A percentile compares a stretch with the other conserved stretches of the same genome.
phyloP scores from a whole-genome alignment of 2,113 vertebrate genomes.

The Malaclemys terrapin region DNA sequence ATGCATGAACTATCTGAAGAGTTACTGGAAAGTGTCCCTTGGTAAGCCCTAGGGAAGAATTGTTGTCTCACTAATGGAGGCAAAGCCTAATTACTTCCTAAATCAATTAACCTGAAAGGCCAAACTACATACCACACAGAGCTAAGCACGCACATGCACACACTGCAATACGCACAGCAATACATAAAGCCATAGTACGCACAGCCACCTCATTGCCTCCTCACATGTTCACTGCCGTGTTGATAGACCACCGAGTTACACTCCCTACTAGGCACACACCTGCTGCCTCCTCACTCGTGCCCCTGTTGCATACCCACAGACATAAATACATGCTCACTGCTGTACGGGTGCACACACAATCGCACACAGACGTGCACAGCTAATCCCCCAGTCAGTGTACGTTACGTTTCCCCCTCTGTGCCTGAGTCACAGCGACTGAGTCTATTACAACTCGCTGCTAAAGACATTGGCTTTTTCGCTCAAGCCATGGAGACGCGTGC shows the following conservation, averaged over 20 bases:
- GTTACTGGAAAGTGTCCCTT: conserved; percentile 71
- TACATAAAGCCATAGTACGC: not conserved
- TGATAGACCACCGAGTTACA: rapidly evolving
- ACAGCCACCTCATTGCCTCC: not conserved
- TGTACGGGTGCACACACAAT: rapidly evolving
- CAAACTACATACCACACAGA: not conserved
- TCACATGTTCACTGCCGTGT: rapidly evolving
- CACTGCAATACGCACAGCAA: not conserved
- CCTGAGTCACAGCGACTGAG: not conserved
- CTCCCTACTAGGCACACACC: rapidly evolving
- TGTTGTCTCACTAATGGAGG: conserved; percentile 73
- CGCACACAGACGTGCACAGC: not conserved
- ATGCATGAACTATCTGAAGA: conserved; percentile 67
- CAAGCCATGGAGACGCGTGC: not conserved
- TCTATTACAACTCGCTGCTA: not conserved
- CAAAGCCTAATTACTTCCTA: conserved; percentile 74
- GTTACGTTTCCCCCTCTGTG: not conserved
- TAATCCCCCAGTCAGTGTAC: not conserved
- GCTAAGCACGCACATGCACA: rapidly evolving
- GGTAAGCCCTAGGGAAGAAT: conserved; percentile 51
- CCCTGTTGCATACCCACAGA: not conserved
- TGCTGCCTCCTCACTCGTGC: not conserved
- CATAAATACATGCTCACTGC: not conserved
- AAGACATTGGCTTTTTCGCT: not conserved
- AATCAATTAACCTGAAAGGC: conserved; percentile 71